Conservation (phyloP, 2,797 vertebrate genomes). For the Emydoidea blandingii region DNA sequence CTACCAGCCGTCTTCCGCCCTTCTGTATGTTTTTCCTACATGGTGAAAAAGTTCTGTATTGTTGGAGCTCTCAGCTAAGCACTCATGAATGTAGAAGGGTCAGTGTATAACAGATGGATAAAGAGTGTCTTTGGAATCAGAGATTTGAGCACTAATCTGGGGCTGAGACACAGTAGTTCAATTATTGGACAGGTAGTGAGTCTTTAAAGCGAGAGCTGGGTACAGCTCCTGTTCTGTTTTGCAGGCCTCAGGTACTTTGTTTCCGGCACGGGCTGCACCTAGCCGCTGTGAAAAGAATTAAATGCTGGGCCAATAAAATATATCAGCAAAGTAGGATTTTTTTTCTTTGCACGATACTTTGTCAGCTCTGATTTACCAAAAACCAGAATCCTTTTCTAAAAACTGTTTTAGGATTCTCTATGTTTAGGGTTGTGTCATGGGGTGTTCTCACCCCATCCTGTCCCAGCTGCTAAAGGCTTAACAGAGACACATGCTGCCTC, state of each 20-base stretch:
- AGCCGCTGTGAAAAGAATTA: slow-evolving; percentile 11
- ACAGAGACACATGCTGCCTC: too few species aligned
- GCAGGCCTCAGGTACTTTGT: neutral
- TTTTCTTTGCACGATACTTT: slow-evolving; percentile 36
- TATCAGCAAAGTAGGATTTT: neutral
- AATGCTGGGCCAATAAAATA: slow-evolving; percentile 55
- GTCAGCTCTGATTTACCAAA: slow-evolving; percentile 61
- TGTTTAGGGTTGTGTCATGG: neutral
- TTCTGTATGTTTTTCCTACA: neutral
- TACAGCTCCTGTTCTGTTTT: neutral
- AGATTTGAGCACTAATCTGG: neutral
- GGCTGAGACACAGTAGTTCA: neutral
- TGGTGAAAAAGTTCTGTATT: neutral
- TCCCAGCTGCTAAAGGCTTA: too few species aligned
- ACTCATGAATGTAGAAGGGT: neutral
- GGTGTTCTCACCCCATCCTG: too few species aligned
- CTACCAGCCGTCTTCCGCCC: neutral
- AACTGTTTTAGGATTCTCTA: slow-evolving; percentile 54
- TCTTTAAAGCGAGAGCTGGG: neutral
- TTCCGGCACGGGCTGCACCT: neutral
- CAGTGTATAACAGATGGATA: neutral
- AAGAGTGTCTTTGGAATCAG: neutral
- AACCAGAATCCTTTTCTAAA: slow-evolving; percentile 26
- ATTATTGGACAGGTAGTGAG: fast-evolving
- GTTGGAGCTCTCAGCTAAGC: neutral